Conservation (phyloP, 2,113 vertebrate species). For the Meleagris gallopavo region DNA sequence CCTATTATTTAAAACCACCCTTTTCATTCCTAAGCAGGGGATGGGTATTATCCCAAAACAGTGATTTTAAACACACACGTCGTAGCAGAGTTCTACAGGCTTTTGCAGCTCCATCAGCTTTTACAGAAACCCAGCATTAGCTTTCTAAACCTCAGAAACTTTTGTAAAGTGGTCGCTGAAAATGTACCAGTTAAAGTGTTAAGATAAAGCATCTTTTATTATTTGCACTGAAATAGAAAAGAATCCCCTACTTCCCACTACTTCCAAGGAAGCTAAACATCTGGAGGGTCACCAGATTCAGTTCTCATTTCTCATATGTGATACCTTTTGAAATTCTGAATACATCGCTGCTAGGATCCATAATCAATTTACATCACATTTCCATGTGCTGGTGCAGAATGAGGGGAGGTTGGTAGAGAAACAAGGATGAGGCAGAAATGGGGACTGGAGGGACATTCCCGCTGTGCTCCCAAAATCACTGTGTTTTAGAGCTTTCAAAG, state of each 20-base stretch:
- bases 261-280: not conserved
- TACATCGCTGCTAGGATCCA: not conserved
- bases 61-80: not conserved
- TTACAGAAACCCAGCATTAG: not conserved
- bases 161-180: not conserved
- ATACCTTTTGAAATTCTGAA: not conserved
- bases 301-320: not conserved
- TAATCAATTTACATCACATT: not conserved
- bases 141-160: not conserved
- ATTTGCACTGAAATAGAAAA: not conserved
- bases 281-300: not conserved
- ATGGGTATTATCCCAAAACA: not conserved
- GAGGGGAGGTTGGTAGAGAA: not conserved
- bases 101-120: not conserved
- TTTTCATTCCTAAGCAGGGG: not conserved
- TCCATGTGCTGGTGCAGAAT: not conserved
- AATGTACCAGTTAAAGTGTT: not conserved
- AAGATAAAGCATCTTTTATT: not conserved
- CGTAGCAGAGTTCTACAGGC: not conserved
- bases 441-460: not conserved
- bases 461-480: not conserved
- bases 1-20: not conserved
- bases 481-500: not conserved
- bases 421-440: rapidly evolving
- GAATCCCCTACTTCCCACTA: not conserved